Conservation (phyloP, 2,113 vertebrate genomes). For the Bolborhynchus lineola region DNA sequence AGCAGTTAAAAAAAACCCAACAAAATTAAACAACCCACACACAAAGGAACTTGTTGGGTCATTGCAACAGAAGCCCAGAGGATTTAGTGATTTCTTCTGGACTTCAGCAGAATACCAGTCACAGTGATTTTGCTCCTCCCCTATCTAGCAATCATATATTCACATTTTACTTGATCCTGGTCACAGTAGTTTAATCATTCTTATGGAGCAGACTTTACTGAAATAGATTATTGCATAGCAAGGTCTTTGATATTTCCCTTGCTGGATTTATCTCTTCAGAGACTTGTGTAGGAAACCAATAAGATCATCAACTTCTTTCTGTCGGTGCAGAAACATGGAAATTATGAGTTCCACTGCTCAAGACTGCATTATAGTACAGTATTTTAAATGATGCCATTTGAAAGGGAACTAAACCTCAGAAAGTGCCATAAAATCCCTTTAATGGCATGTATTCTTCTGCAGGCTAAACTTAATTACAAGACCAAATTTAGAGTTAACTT, state of each 20-base stretch:
- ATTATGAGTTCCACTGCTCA: neutral
- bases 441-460: neutral
- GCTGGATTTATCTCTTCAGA: neutral
- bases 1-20: neutral
- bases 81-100: neutral
- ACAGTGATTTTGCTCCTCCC: neutral
- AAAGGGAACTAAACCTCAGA: neutral
- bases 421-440: neutral
- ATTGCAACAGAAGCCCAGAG: neutral
- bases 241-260: neutral
- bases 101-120: neutral
- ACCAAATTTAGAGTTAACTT: constrained; percentile 8
- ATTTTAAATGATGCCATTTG: neutral
- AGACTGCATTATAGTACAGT: neutral
- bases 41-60: neutral
- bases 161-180: neutral
- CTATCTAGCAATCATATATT: neutral
- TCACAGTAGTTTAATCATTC: neutral
- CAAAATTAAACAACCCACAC: neutral
- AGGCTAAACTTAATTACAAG: neutral
- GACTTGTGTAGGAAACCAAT: constrained; percentile 6
- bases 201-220: neutral
- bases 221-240: neutral
- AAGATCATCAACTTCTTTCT: neutral
- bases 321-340: neutral